Evolutionary conservation across 2,797 vertebrate genomes (phyloP), one percentile per base, ranked within the genome.

Genomic region (Ara ararauna): DNA sequence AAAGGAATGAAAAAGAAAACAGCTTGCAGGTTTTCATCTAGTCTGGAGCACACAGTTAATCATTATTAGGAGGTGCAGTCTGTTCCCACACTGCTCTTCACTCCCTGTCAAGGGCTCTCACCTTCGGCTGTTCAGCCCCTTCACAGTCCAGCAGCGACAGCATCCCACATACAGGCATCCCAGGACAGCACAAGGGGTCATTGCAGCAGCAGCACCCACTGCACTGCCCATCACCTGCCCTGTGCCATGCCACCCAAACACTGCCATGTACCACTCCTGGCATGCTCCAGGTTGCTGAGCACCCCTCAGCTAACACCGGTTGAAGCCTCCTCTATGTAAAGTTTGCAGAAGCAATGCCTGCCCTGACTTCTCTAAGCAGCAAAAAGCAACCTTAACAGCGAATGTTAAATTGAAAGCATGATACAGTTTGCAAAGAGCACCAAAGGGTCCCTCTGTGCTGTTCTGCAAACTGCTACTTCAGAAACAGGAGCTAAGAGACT

Each of bases 101-200:
- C 18, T 64, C 45, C 23, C 8, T 64, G 40, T 23, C 20, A 65
- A 75, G 5, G 1, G 1, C 11, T 50, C 19, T 44, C 38, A 15
- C 8, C 48, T 60, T 7, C 5, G 29, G 32, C 40, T 80, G 61
- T 38, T 77, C 74, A 72, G 34, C 22, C 44, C 36, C 65, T 61
- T 48, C 10, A 16, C 10, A 9, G 34, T 36, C 16, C 82, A 71
- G 56, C 68, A 61, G 34, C 36, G 22, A 42, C n/a, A 14, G 4
- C 1, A 13, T 4, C n/a, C 30, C 34, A 12, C 0, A 2, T 6
- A 2, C 4, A 11, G 12, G 16, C 2, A 6, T 34, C 21, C 23
- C 34, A 0, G 1, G 20, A 24, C 62, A 74, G 15, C 13, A 9
- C 0, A 0, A 15, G 48, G 78, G 47, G 45, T 10, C 18, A 40